Evolutionary conservation across 2,797 vertebrate species (phyloP), one percentile per base, ranked within the genome.

Genomic region (Miichthys miiuy): DNA sequence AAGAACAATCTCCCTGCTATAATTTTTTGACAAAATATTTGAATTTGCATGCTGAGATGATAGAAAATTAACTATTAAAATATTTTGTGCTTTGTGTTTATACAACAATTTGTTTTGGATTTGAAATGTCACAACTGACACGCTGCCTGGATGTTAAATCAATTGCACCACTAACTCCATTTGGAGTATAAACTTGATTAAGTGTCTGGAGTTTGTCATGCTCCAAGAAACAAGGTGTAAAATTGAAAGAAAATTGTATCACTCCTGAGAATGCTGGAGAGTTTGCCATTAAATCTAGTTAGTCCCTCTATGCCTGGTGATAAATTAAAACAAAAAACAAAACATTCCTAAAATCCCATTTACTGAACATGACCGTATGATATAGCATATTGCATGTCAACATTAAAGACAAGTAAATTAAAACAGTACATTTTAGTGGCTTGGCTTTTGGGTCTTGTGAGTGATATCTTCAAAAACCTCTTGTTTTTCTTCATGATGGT

Each of bases 401-500:
- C 18, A 60, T 9, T 3, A 50, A 58, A 56, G 10, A 58, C 1
- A 41, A 18, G 8, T 1, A 16, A n/a, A 68, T 54, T 17, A 57
- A 48, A 80, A 61, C 20, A 75, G 44, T 3, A 21, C 14, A 21
- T 47, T 58, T n/a, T 4, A 5, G 23, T 48, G 27, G 10, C 13
- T 71, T 30, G 18, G 17, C 20, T 44, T 14, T 21, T 51, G 18
- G 16, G 21, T 42, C 17, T 21, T 51, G 50, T 27, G 55, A 68
- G n/a, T 0, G 11, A 48, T 70, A 14, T 25, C 14, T 42, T 42
- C 41, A 38, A 58, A 38, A 72, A 52, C 7, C 5, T 58, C 62
- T 76, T 80, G 56, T 76, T 81, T 75, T 72, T 23, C 18, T 23
- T 20, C 70, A 10, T 3, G 16, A 17, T 5, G 23, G 16, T 50